A percentile compares a stretch with the other conserved stretches of the same genome.
phyloP scores from a whole-genome alignment of 2,888 invertebrate species.

The Orthosia gracilis region DNA sequence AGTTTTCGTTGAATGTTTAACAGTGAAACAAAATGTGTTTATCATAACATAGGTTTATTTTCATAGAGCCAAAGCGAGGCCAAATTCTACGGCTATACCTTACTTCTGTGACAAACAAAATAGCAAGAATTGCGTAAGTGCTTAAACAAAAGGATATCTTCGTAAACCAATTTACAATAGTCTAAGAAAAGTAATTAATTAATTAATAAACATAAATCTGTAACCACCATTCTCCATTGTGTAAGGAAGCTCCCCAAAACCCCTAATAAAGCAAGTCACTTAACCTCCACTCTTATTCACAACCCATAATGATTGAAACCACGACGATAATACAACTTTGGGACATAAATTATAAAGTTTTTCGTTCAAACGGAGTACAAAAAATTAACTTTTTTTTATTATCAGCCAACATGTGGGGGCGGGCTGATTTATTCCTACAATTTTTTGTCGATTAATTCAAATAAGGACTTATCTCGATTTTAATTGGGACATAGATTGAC shows the following conservation, averaged over 20 bases:
- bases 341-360: constrained; percentile 73
- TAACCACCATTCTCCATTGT: not conserved
- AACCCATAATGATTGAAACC: constrained; percentile 60
- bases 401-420: constrained; percentile 76
- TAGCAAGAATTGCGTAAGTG: no score
- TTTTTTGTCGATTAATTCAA: constrained; percentile 85
- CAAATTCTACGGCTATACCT: no score
- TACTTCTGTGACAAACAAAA: no score
- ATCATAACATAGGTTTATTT: no score
- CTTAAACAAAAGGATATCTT: no score
- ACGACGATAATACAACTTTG: constrained; percentile 57
- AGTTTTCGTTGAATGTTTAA: no score
- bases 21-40: no score
- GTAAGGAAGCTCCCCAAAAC: constrained; percentile 24
- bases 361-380: constrained; percentile 68
- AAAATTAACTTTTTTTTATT: constrained; percentile 70
- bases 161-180: no score
- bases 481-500: constrained; percentile 79
- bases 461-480: constrained; percentile 81
- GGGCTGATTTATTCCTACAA: constrained; percentile 81
- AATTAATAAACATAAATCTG: constrained; percentile 6
- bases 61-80: no score
- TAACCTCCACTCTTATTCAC: constrained; percentile 45
- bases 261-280: constrained; percentile 37
- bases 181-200: constrained; percentile 2